Conservation (phyloP, 2,888 invertebrate genomes). For the Aromia moschata region DNA sequence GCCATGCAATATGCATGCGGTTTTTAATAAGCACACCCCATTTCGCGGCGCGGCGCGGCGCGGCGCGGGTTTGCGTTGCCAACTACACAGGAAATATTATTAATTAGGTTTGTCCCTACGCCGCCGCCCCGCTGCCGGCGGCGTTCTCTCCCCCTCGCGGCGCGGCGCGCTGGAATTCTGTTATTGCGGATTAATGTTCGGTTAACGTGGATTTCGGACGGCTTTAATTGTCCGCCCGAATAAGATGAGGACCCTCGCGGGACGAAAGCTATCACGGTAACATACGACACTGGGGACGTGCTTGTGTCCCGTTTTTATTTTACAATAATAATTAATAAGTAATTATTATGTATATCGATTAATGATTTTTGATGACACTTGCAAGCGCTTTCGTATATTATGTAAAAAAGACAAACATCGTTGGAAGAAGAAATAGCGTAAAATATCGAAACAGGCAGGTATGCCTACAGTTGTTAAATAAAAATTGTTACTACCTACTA, state of each 20-base stretch:
- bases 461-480: too few relatives aligned
- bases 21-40: slow-evolving; percentile 55
- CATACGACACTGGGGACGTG: too few relatives aligned
- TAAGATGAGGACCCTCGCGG: neutral
- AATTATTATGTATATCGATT: too few relatives aligned
- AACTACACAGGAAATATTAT: slow-evolving; percentile 53
- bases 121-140: slow-evolving; percentile 30
- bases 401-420: too few relatives aligned
- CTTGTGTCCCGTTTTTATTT: too few relatives aligned
- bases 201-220: slow-evolving; percentile 3
- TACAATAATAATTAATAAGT: too few relatives aligned
- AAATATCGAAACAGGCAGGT: too few relatives aligned
- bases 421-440: too few relatives aligned
- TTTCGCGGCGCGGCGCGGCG: slow-evolving; percentile 18
- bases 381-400: too few relatives aligned
- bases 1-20: slow-evolving; percentile 57
- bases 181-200: slow-evolving; percentile 1
- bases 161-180: neutral
- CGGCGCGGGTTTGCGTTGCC: slow-evolving; percentile 11
- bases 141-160: slow-evolving; percentile 38
- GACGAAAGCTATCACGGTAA: too few relatives aligned
- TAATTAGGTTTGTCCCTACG: slow-evolving; percentile 54
- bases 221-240: slow-evolving; percentile 17
- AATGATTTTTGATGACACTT: too few relatives aligned
- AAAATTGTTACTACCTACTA: too few relatives aligned